phyloP scores from a whole-genome alignment of 2,888 invertebrate genomes.

The Blastobasis adustella region DNA sequence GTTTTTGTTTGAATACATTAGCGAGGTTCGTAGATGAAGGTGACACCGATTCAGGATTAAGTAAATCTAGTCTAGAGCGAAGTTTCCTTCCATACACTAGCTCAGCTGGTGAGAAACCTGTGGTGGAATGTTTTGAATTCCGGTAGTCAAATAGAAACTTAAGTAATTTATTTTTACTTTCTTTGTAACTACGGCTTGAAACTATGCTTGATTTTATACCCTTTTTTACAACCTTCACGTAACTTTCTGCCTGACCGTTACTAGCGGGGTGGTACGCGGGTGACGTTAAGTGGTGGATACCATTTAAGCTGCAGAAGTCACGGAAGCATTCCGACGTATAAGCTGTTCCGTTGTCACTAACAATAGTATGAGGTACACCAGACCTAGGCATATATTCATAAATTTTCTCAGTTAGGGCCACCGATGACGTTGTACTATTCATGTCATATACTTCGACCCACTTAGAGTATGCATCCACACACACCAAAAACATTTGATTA shows the following conservation, averaged over 20 bases:
- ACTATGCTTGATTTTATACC: slow-evolving; percentile 12
- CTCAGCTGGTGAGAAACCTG: neutral
- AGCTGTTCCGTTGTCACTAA: slow-evolving; percentile 14
- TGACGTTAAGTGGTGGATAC: slow-evolving; percentile 10
- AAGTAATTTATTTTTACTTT: neutral
- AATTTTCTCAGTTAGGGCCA: neutral
- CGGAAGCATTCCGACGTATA: slow-evolving; percentile 8
- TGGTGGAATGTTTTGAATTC: neutral
- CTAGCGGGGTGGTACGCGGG: slow-evolving; percentile 12
- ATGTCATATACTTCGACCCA: slow-evolving; percentile 14
- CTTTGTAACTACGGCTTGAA: neutral
- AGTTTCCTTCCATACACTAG: neutral
- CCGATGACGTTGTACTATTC: neutral
- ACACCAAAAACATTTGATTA: slow-evolving; percentile 5
- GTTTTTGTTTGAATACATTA: neutral
- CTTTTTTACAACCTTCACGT: slow-evolving; percentile 14
- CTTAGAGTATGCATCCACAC: slow-evolving; percentile 14
- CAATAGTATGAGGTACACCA: slow-evolving; percentile 8
- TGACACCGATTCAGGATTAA: neutral
- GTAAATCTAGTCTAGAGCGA: neutral
- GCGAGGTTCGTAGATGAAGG: neutral
- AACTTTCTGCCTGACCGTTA: slow-evolving; percentile 14
- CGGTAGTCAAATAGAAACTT: neutral
- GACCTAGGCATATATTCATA: slow-evolving; percentile 1
- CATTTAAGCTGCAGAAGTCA: slow-evolving; percentile 7